phyloP scores from a whole-genome alignment of 2,888 invertebrate species.

The Gonocerus acuteangulatus region DNA sequence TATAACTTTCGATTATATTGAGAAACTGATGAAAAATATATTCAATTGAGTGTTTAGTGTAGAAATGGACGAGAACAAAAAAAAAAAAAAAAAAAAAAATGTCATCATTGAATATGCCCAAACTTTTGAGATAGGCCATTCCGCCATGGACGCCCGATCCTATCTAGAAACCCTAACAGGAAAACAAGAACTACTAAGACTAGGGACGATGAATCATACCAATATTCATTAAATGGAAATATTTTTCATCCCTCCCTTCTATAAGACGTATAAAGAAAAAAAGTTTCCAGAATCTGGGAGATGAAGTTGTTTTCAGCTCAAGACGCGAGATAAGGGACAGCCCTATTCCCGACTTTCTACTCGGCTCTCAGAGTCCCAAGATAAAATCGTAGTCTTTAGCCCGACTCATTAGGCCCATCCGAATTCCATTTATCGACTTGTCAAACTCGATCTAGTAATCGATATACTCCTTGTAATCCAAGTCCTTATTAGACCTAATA shows the following conservation, averaged over 20 bases:
- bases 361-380: neutral
- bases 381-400: constrained; percentile 4
- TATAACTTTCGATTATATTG: too few species aligned
- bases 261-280: too few species aligned
- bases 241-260: neutral
- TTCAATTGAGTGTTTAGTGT: too few species aligned
- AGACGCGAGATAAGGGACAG: neutral
- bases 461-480: constrained; percentile 1
- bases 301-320: neutral
- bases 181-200: neutral
- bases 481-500: neutral
- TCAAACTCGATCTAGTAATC: constrained; percentile 15
- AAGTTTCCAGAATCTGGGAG: neutral
- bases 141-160: too few species aligned
- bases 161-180: neutral
- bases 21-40: too few species aligned
- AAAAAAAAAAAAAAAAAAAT: too few species aligned
- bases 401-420: constrained; percentile 2
- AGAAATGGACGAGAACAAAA: too few species aligned
- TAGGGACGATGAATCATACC: neutral
- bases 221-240: neutral
- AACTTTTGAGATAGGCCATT: too few species aligned
- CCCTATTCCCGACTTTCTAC: constrained; percentile 6
- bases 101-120: too few species aligned
- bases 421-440: constrained; percentile 7